Evolutionary conservation across 2,113 vertebrate genomes (phyloP).

Genomic region (Stercorarius parasiticus): DNA sequence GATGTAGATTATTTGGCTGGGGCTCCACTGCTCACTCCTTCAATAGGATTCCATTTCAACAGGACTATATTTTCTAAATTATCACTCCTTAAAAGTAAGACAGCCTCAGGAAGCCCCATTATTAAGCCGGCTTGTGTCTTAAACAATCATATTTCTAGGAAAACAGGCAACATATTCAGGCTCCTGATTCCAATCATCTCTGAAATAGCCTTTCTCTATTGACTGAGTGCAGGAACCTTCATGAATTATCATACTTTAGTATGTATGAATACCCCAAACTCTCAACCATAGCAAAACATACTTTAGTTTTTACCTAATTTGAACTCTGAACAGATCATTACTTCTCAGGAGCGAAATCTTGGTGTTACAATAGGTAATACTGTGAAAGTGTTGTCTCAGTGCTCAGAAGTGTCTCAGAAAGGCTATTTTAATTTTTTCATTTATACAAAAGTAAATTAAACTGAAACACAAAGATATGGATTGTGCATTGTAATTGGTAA

Average conservation of each 20-base stretch:
- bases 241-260: not conserved
- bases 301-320: not conserved
- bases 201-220: not conserved
- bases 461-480: not conserved
- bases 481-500: not conserved
- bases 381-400: not conserved
- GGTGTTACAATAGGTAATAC: not conserved
- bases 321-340: not conserved
- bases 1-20: not conserved
- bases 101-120: not conserved
- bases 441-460: not conserved
- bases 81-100: not conserved
- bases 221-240: not conserved
- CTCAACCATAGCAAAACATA: not conserved
- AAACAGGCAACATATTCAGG: not conserved
- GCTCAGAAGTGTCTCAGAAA: not conserved
- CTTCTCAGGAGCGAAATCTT: not conserved
- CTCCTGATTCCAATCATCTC: not conserved
- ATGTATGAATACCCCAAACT: not conserved
- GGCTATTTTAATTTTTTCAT: not conserved
- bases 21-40: not conserved
- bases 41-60: not conserved
- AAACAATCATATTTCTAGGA: not conserved
- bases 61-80: not conserved
- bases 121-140: not conserved